Percentiles rank a stretch among this genome's conserved stretches.
Evolutionary conservation across 2,888 invertebrate species (phyloP).

Genomic region (Meghimatium bilineatum): DNA sequence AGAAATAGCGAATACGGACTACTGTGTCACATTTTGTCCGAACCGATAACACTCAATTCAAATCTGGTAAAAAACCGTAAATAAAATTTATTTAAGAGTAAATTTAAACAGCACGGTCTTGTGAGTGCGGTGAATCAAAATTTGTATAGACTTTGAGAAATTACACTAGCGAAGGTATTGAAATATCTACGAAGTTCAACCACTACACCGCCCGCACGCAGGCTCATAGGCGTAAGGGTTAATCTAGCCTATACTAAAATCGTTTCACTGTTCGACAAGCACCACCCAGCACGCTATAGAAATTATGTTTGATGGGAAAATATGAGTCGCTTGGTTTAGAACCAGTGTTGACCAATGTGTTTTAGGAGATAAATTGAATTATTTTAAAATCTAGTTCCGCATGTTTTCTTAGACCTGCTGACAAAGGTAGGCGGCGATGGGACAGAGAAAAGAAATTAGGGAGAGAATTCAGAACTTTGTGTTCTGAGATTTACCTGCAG

Average conservation of each 20-base stretch:
- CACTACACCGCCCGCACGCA: neutral
- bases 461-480: neutral
- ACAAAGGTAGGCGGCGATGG: neutral
- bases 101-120: slow-evolving; percentile 29
- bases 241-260: neutral
- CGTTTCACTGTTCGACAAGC: neutral
- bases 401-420: slow-evolving; percentile 31
- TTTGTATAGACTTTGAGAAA: slow-evolving; percentile 8
- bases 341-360: slow-evolving; percentile 3
- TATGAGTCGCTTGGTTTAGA: slow-evolving; percentile 39
- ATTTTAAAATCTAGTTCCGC: slow-evolving; percentile 19
- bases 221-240: too few relatives aligned
- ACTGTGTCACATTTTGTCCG: slow-evolving; percentile 12
- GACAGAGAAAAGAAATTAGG: neutral
- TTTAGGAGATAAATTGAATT: slow-evolving; percentile 16
- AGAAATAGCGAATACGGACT: neutral
- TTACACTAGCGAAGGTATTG: neutral
- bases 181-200: neutral
- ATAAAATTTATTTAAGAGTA: slow-evolving; percentile 38
- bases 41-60: slow-evolving; percentile 33
- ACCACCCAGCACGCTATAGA: slow-evolving; percentile 29
- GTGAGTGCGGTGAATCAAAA: neutral
- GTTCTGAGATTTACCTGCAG: neutral
- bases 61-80: slow-evolving; percentile 7
- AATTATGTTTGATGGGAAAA: slow-evolving; percentile 24